Base-by-base conservation (phyloP, 2,797 vertebrate genomes). In the Onychomys arenicola region DNA sequence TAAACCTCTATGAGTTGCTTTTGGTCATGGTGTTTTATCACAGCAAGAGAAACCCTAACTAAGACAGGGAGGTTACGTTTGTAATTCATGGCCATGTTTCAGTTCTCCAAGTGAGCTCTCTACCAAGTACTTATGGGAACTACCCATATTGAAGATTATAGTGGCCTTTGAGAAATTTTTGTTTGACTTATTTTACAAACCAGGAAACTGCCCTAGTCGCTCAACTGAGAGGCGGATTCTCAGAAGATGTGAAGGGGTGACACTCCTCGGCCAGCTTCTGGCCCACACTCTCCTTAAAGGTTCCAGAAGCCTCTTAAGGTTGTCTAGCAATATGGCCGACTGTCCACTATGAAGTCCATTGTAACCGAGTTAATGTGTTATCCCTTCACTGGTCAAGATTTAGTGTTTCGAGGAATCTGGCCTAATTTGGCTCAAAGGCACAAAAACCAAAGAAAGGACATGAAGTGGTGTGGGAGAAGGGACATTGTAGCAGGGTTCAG, bases 261-360 rank as follows among this genome's bases (percentile, higher is more conserved):
- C 77, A 11, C 19, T 57, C 61, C 27, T 29, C 23, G 55, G 77
- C 25, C 59, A 25, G 65, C 43, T 94, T 34, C 37, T 37, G 63
- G 7, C 57, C 69, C 29, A 83, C 32, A 5, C 2, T 43, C 25
- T 82, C 82, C 65, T 69, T 52, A 52, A 57, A 10, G 10, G 37
- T 57, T 40, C 71, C 55, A 93, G 98, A 99, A 99, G 98, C 98
- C 98, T 97, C 98, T 98, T 99, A 99, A 99, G 99, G 98, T 98
- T 98, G 98, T 99, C 99, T 98, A 99, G 98, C 99, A 99, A 99
- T 97, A 80, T 98, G 96, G 99, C 98, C 98, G 98, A 98, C 98
- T 98, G 94, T 98, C 97, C 98, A 99, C 98, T 96, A 97, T 98
- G 98, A 99, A 99, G 99, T 99, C 98, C 98, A 99, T 99, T 99